Percentiles rank a stretch among this genome's conserved stretches.
Evolutionary conservation across 1,140 invertebrate species (phyloP).

Genomic region (Drosophila sechellia): DNA sequence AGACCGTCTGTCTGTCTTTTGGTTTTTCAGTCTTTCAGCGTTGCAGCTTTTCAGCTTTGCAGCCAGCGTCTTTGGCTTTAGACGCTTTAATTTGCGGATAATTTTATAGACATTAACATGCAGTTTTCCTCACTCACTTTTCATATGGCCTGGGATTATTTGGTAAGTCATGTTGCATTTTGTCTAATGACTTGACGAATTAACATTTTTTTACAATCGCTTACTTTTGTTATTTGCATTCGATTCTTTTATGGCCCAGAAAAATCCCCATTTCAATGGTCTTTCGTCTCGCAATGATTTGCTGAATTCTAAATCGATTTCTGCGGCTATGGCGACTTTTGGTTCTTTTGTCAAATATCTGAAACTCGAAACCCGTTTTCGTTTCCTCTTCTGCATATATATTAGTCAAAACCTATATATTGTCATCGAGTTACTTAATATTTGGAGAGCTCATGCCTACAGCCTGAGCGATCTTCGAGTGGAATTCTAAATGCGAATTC

Average conservation of each 20-base stretch:
- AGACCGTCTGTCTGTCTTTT: constrained; percentile 30
- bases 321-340: constrained; percentile 26
- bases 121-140: constrained; percentile 66
- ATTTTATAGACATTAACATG: constrained; percentile 77
- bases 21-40: constrained; percentile 16
- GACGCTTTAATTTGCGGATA: constrained; percentile 76
- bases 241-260: constrained; percentile 29
- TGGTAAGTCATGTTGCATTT: constrained; percentile 75
- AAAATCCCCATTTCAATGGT: constrained; percentile 40
- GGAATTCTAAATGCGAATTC: constrained; percentile 53
- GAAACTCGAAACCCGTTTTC: constrained; percentile 53
- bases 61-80: constrained; percentile 52
- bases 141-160: constrained; percentile 66
- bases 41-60: constrained; percentile 33
- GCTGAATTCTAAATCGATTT: constrained; percentile 36
- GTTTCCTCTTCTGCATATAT: constrained; percentile 18
- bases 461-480: constrained; percentile 10
- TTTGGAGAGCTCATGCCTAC: constrained; percentile 57
- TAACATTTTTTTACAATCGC: constrained; percentile 41
- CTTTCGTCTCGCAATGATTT: constrained; percentile 33
- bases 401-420: constrained; percentile 52
- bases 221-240: constrained; percentile 45
- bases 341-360: constrained; percentile 28
- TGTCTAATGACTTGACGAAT: constrained; percentile 75
- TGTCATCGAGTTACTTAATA: constrained; percentile 54